These are phyloP conservation scores for Thunnus thynnus DNA, from an alignment of 2,113 vertebrate species.

Conservation along the genomic window DNA sequence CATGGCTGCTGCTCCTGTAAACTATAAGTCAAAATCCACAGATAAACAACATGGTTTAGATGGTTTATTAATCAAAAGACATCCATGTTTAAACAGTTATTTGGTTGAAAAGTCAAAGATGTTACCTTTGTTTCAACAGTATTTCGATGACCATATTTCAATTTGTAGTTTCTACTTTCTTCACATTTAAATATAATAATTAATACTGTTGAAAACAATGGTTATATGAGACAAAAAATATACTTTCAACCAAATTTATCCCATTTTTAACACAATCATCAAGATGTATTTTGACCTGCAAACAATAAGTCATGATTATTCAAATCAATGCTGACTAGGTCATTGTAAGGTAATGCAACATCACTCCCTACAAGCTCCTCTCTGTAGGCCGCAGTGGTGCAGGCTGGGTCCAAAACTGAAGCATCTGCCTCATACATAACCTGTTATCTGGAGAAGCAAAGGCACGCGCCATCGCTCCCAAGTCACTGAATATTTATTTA, in stretches of 20 bases:
- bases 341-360: background rate
- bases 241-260: background rate
- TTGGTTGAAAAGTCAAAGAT: background rate
- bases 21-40: no score
- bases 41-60: no score
- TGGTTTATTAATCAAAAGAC: no score
- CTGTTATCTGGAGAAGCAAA: slow-evolving; percentile 61
- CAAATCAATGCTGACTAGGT: background rate
- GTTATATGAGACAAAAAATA: background rate
- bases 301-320: background rate
- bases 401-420: slow-evolving; percentile 6
- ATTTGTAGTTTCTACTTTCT: background rate
- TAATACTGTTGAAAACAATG: background rate
- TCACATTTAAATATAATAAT: no score
- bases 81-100: background rate
- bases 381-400: background rate
- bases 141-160: no score
- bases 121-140: background rate
- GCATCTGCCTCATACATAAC: slow-evolving; percentile 52
- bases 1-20: no score
- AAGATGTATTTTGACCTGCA: background rate
- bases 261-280: background rate
- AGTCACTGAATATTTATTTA: slow-evolving; percentile 74
- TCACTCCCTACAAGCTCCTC: background rate
- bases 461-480: slow-evolving; percentile 53